These are phyloP conservation scores for Lacanobia wlatinum DNA, from an alignment of 2,888 invertebrate species.

Conservation along the genomic window DNA sequence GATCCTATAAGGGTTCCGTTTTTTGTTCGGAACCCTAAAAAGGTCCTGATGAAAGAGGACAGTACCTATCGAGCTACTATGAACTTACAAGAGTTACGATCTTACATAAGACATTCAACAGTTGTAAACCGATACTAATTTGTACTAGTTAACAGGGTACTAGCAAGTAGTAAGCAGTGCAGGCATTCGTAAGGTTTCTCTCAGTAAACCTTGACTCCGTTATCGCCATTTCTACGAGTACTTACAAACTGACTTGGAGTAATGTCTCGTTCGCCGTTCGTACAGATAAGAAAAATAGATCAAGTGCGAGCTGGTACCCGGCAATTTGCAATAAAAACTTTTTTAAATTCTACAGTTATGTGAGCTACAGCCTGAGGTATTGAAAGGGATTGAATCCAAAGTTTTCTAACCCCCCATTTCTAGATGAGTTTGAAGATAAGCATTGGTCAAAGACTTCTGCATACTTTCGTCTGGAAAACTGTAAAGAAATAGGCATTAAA, in stretches of 20 bases:
- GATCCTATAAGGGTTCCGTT: too few species aligned
- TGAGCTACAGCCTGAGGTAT: too few species aligned
- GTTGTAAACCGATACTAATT: slow-evolving; percentile 26
- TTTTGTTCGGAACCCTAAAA: too few species aligned
- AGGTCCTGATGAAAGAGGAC: too few species aligned
- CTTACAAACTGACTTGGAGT: slow-evolving; percentile 19
- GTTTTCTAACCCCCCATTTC: too few species aligned
- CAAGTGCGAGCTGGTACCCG: slow-evolving; percentile 5
- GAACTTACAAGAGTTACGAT: background rate
- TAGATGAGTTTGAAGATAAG: too few species aligned
- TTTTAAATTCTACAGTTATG: too few species aligned
- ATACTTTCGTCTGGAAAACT: too few species aligned
- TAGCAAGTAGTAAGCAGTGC: slow-evolving; percentile 24
- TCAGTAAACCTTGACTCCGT: slow-evolving; percentile 59
- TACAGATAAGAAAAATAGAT: slow-evolving; percentile 12
- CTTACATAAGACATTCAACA: slow-evolving; percentile 38
- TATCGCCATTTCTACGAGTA: slow-evolving; percentile 55
- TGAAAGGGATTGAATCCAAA: too few species aligned
- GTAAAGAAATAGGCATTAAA: too few species aligned
- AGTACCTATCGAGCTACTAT: too few species aligned
- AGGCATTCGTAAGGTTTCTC: slow-evolving; percentile 57
- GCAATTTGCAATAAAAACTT: background rate
- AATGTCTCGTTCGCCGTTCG: slow-evolving; percentile 9
- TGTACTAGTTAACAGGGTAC: slow-evolving; percentile 27
- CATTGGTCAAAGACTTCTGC: too few species aligned